Base-by-base conservation (phyloP, 1,140 invertebrate genomes). In the Argopecten irradians region DNA sequence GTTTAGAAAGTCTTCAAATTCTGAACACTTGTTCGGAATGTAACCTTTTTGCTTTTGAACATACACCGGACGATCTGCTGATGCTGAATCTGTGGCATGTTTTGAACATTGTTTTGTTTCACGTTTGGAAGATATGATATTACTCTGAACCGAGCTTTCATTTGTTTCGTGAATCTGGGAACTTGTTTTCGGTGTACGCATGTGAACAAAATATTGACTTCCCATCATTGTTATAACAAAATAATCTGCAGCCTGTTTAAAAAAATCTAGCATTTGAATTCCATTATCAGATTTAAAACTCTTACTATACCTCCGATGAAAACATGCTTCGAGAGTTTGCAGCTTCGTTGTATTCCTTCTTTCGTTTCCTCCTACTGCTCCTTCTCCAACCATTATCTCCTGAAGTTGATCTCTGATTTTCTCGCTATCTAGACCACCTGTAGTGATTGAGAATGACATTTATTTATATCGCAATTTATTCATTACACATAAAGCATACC, bases 1-100 rank as follows among this genome's bases (percentile, higher is more conserved):
- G 19, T 83, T 34, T 13, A 88, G 85, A 32, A 84, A 71, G 33
- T 88, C 87, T 46, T 88, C 33, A 22, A 85, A 34, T 8, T 55
- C 41, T 28, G 55, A 28, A 71, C 55, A 71, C 28, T 71, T 71
- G n/a, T 71, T 71, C 11, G 55, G 55, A n/a, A 28, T 71, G 55
- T 71, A 16, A 7, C 16, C 55, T 28, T 16, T 71, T 28, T 71
- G 5, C 55, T n/a, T 5, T 28, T 28, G n/a, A 71, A 1, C 55
- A 28, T 16, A 28, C 55, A 7, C 16, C 2, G 55, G 55, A n/a
- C 55, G 55, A 28, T 5, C 16, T n/a, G 28, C n/a, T 7, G 55
- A 2, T 16, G 55, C 7, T 71, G 43, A 3, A 46, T 46, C 19
- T 46, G 43, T 16, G n/a, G n/a, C n/a, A n/a, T n/a, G n/a, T n/a